phyloP scores from a whole-genome alignment of 2,113 vertebrate species.

The rat (Rattus norvegicus) region DNA sequence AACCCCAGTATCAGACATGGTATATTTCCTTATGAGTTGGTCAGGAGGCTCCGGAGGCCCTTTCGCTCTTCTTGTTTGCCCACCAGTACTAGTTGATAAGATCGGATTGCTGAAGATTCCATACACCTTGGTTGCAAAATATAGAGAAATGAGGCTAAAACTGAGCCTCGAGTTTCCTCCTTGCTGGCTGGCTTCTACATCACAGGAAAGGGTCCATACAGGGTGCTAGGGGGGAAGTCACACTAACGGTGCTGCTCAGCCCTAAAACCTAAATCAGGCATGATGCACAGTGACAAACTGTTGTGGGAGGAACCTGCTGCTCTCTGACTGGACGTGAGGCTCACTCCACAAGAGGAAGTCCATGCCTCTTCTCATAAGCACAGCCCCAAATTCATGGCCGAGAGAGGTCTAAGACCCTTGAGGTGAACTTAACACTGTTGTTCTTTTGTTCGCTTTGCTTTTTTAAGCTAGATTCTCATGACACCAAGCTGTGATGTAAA shows the following conservation, averaged over 20 bases:
- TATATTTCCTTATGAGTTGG: not conserved
- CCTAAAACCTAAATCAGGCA: not conserved
- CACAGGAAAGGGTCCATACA: not conserved
- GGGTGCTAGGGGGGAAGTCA: not conserved
- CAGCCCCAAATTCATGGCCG: not conserved
- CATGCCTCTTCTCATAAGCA: not conserved
- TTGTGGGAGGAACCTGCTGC: not conserved
- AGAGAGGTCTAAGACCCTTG: not conserved
- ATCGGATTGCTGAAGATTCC: not conserved
- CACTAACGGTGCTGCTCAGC: not conserved
- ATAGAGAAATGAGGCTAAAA: not conserved
- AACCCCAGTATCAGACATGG: not conserved
- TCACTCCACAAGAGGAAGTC: not conserved
- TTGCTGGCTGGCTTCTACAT: not conserved
- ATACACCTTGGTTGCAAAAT: not conserved
- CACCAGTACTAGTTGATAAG: not conserved
- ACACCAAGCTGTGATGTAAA: not conserved
- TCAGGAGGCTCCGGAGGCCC: not conserved
- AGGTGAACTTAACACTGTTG: not conserved
- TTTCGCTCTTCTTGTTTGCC: not conserved
- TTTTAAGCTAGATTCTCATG: not conserved
- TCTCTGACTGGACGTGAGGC: not conserved
- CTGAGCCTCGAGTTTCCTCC: no score
- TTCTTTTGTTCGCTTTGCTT: not conserved
- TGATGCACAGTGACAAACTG: not conserved